Percentiles rank a stretch among this genome's conserved stretches.
Conservation (phyloP, 2,888 invertebrate species). For the Synanthedon tipuliformis region DNA sequence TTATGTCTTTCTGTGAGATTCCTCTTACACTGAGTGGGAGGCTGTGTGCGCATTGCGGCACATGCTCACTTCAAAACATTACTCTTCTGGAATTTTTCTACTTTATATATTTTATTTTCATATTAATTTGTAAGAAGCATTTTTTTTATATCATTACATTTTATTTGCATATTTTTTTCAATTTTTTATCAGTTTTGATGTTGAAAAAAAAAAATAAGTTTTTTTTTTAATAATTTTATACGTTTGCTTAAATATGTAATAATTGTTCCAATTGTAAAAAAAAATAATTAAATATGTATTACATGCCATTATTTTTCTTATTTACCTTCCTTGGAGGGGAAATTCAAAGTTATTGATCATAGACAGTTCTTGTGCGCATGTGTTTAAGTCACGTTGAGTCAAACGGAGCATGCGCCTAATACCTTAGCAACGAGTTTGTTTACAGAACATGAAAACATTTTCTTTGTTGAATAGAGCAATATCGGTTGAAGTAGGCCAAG, state of each 20-base stretch:
- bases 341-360: slow-evolving; percentile 33
- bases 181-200: too few relatives aligned
- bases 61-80: slow-evolving; percentile 30
- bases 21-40: slow-evolving; percentile 57
- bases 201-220: too few relatives aligned
- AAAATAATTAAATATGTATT: too few relatives aligned
- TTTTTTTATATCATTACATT: too few relatives aligned
- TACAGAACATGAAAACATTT: not conserved
- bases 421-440: not conserved
- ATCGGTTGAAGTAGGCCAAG: not conserved
- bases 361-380: slow-evolving; percentile 19
- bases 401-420: slow-evolving; percentile 19
- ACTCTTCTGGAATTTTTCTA: too few relatives aligned
- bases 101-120: too few relatives aligned
- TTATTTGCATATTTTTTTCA: too few relatives aligned
- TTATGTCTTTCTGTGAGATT: slow-evolving; percentile 57
- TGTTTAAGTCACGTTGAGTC: slow-evolving; percentile 6
- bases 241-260: too few relatives aligned
- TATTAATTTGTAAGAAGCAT: too few relatives aligned
- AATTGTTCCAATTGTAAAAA: too few relatives aligned
- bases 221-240: too few relatives aligned
- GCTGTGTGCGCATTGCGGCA: slow-evolving; percentile 55
- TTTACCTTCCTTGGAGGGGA: slow-evolving; percentile 14
- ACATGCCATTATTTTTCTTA: too few relatives aligned
- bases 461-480: not conserved